A percentile compares a stretch with the other conserved stretches of the same genome.
Conservation (phyloP, 2,888 invertebrate species). For the Heliconius aoede region DNA sequence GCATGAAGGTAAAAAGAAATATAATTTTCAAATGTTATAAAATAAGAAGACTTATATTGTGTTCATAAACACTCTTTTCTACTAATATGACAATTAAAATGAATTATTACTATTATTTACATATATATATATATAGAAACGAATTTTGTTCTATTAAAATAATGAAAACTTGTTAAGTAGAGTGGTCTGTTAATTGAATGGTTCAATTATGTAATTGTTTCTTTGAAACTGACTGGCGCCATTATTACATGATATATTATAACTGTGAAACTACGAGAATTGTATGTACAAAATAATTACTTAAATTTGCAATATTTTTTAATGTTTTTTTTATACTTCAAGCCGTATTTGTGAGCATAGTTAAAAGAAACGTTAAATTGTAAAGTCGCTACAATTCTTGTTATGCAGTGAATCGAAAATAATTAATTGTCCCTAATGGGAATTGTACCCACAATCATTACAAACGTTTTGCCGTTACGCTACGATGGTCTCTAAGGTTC, state of each 20-base stretch:
- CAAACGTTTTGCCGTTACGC: no score
- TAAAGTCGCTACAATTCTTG: no score
- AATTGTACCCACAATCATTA: no score
- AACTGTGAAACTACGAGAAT: not conserved
- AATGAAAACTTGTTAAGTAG: conserved; percentile 6
- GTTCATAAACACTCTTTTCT: not conserved
- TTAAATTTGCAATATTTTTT: no score
- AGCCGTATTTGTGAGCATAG: no score
- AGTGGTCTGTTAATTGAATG: not conserved
- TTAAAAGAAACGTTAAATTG: no score
- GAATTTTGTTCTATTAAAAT: conserved; percentile 7
- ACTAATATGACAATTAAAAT: not conserved
- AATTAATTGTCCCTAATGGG: no score
- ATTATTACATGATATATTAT: not conserved
- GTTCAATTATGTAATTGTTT: conserved; percentile 17
- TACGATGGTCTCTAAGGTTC: no score
- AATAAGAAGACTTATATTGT: not conserved
- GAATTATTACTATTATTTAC: not conserved
- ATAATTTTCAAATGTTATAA: not conserved
- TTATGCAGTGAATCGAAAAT: no score
- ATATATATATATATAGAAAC: not conserved
- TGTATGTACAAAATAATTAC: not conserved
- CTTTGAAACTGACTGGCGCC: not conserved
- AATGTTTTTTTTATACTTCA: not conserved
- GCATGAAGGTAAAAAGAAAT: not conserved